Conservation (phyloP, 2,797 vertebrate genomes). For the Xenops minutus region DNA sequence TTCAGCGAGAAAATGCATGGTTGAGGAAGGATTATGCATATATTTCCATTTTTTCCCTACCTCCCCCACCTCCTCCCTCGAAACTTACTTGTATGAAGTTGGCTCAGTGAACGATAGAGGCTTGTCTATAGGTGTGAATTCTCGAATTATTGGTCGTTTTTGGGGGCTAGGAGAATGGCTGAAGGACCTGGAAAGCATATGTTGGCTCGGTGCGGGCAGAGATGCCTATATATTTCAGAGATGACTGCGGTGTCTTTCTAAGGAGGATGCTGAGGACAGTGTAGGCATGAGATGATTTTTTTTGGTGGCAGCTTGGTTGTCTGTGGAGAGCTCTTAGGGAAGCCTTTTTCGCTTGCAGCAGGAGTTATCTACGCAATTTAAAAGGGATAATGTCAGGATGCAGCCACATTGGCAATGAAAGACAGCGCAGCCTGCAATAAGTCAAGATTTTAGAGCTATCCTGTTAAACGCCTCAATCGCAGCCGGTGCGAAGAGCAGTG, state of each 20-base stretch:
- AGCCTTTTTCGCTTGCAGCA: not conserved
- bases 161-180: not conserved
- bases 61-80: not conserved
- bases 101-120: not conserved
- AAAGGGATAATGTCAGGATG: constrained; percentile 29
- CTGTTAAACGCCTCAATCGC: not conserved
- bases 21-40: constrained; percentile 14
- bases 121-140: not conserved
- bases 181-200: not conserved
- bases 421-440: constrained; percentile 18
- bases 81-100: constrained; percentile 62
- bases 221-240: not conserved
- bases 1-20: constrained; percentile 33
- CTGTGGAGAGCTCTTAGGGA: not conserved
- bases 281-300: not conserved
- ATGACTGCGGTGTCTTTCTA: not conserved
- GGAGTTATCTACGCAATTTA: not conserved
- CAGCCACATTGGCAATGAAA: constrained; percentile 40
- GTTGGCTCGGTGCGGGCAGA: not conserved
- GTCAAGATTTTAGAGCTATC: constrained; percentile 10
- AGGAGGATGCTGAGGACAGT: not conserved
- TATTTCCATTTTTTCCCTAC: constrained; percentile 17
- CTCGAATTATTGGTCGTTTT: not conserved
- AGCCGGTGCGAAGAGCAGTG: constrained; percentile 24
- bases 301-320: not conserved